Evolutionary conservation across 2,888 invertebrate species (phyloP).

Genomic region (Athripsodes cinereus): DNA sequence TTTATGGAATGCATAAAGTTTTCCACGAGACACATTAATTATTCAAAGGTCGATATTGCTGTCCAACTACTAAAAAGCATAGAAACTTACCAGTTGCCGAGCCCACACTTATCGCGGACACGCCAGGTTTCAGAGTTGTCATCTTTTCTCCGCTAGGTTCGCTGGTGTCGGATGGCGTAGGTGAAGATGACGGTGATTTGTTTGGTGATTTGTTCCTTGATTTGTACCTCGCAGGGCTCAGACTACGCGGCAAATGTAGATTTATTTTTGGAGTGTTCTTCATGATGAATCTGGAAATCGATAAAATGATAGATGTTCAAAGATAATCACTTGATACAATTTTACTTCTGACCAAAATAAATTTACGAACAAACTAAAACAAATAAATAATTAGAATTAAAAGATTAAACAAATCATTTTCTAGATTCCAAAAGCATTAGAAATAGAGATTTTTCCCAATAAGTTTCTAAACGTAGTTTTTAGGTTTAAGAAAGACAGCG

Average conservation of each 20-base stretch:
- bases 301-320: too few species aligned
- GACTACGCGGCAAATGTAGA: slow-evolving; percentile 25
- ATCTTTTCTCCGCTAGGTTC: slow-evolving; percentile 15
- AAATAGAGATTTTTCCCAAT: too few species aligned
- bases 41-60: background rate
- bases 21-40: too few species aligned
- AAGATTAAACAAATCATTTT: too few species aligned
- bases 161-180: slow-evolving; percentile 17
- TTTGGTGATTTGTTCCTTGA: slow-evolving; percentile 23
- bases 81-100: slow-evolving; percentile 25
- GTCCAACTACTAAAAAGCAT: slow-evolving; percentile 5
- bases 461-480: too few species aligned
- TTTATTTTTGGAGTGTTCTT: slow-evolving; percentile 26
- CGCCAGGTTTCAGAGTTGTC: slow-evolving; percentile 14
- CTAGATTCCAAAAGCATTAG: too few species aligned
- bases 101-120: slow-evolving; percentile 13
- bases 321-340: too few species aligned
- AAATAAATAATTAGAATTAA: too few species aligned
- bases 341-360: too few species aligned
- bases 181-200: slow-evolving; percentile 17
- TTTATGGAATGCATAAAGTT: too few species aligned
- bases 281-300: slow-evolving; percentile 12
- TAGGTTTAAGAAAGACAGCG: too few species aligned
- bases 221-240: slow-evolving; percentile 23
- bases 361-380: too few species aligned